Percentiles rank a stretch among this genome's conserved stretches.
phyloP scores from a whole-genome alignment of 2,113 vertebrate genomes.

The Pterocles gutturalis region DNA sequence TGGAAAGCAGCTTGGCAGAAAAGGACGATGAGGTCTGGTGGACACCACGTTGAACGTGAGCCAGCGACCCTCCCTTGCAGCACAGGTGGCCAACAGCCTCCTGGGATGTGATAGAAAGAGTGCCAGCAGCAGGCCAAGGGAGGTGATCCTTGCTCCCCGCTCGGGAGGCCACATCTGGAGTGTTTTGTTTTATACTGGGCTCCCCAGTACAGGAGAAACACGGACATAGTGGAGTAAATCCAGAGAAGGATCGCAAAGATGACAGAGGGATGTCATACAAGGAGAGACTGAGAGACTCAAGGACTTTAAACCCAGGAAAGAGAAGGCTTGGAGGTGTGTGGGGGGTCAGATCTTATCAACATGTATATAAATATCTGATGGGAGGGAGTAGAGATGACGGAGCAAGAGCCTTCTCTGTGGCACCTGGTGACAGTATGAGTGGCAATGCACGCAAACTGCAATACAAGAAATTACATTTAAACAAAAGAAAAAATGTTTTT shows the following conservation, averaged over 20 bases:
- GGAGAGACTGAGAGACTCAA: background rate
- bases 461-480: background rate
- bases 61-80: background rate
- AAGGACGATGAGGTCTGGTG: rapidly evolving
- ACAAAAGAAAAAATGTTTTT: background rate
- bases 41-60: rapidly evolving
- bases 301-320: background rate
- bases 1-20: background rate
- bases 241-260: background rate
- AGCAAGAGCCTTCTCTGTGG: background rate
- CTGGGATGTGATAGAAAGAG: rapidly evolving
- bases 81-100: background rate
- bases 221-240: background rate
- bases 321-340: background rate
- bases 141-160: background rate
- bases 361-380: background rate
- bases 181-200: background rate
- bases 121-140: no score
- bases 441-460: background rate
- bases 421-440: background rate
- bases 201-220: background rate
- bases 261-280: background rate
- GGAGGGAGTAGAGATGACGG: background rate
- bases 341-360: background rate
- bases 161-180: background rate